These are phyloP conservation scores for Imbricaverruca yamaguchii DNA, from an alignment of 2,888 invertebrate genomes.

Conservation along the genomic window DNA sequence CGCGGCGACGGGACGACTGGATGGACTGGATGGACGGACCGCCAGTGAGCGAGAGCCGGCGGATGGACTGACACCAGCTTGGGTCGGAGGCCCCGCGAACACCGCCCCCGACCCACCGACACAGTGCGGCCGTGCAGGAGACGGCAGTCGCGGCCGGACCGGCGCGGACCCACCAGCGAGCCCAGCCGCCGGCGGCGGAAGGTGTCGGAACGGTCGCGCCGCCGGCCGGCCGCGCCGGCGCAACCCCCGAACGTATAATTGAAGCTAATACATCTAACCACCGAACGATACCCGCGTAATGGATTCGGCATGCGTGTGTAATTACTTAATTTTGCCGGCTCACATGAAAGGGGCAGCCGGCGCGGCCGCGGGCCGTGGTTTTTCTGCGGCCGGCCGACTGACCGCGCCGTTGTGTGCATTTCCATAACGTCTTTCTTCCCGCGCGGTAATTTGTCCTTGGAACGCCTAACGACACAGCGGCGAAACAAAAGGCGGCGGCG, in stretches of 20 bases:
- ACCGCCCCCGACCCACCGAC: too few relatives aligned
- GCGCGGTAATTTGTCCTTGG: slow-evolving; percentile 16
- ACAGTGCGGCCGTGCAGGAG: too few relatives aligned
- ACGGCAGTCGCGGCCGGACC: too few relatives aligned
- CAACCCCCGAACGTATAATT: not conserved
- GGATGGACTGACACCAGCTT: too few relatives aligned
- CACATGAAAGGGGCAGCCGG: not conserved
- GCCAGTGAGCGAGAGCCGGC: too few relatives aligned
- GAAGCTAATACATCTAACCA: slow-evolving; percentile 20
- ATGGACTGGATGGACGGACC: too few relatives aligned
- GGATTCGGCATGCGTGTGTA: slow-evolving; percentile 18
- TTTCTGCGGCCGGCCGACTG: slow-evolving; percentile 2
- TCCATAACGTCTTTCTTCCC: slow-evolving; percentile 1
- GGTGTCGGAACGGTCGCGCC: not conserved
- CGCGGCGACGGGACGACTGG: too few relatives aligned
- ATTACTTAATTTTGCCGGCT: slow-evolving; percentile 15
- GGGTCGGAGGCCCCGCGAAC: too few relatives aligned
- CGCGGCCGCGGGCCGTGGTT: not conserved
- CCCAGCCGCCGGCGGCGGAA: not conserved
- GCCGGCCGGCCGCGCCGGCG: not conserved
- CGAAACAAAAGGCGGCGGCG: not conserved
- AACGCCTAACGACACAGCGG: slow-evolving; percentile 9
- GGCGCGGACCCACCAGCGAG: too few relatives aligned
- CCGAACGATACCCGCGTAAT: slow-evolving; percentile 10
- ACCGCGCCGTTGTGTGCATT: not conserved